Evolutionary conservation across 2,113 vertebrate genomes (phyloP), one percentile per base, ranked within the genome.

Genomic region (Microcebus griseorufus): DNA sequence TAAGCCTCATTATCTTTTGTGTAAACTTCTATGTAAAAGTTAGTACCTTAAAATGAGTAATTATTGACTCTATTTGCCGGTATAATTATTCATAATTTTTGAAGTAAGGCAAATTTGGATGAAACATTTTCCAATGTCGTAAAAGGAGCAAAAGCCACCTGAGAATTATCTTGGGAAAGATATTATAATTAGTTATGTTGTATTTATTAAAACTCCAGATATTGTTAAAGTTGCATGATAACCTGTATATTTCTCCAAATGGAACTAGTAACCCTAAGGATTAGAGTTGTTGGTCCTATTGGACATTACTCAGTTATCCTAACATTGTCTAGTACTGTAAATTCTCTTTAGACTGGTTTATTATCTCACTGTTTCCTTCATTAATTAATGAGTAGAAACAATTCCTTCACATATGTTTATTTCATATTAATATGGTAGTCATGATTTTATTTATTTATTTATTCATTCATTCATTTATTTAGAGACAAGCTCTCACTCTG

Each of bases 11-110:
- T 55, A 22, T 90, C 37, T 55, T 70, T 78, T 51, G 82, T 22
- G 37, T 84, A 80, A 34, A 75, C 27, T 2, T n/a, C 4, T 39
- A 8, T 81, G 5, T 42, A 69, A 70, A 67, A 60, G 51, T 5
- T 78, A 85, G 16, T 76, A 39, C 10, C 62, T 93, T 29, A 75
- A 55, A 87, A 83, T 60, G 25, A 51, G 0, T 78, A 78, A 87
- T 37, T 96, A 29, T 91, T 48, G n/a, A 13, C 1, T 79, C n/a
- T 95, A 67, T 88, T 80, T 95, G 75, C 75, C 79, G 65, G 14
- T 58, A 82, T 94, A 89, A 73, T 82, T 79, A 58, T 64, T 95
- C 32, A 90, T 62, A 32, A 25, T 1, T 62, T 82, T 90, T 90
- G 17, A 88, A 94, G 64, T 88, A 87, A 64, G 9, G 6, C 11